These are phyloP conservation scores for Vespertilio murinus DNA, from an alignment of 2,797 vertebrate species.

Conservation along the genomic window DNA sequence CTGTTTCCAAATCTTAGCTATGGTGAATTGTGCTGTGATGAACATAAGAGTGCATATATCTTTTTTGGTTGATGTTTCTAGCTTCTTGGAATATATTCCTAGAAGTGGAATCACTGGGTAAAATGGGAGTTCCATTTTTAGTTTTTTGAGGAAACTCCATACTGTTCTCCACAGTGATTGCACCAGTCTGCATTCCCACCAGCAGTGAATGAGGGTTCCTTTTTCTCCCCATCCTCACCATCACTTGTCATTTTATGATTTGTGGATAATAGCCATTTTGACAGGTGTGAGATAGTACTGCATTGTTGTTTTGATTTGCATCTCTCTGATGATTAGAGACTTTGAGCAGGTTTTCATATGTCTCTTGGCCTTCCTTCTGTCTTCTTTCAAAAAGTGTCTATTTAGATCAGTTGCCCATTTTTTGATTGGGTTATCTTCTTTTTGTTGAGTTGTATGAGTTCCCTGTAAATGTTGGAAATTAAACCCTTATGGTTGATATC, in stretches of 20 bases:
- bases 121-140: background rate
- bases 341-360: background rate
- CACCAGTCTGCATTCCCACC: background rate
- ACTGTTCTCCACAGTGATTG: background rate
- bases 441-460: too few relatives aligned
- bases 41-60: too few relatives aligned
- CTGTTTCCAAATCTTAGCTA: background rate
- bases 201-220: background rate
- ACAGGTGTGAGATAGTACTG: background rate
- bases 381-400: too few relatives aligned
- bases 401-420: too few relatives aligned
- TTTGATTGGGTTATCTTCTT: too few relatives aligned
- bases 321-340: background rate
- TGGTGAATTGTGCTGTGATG: background rate
- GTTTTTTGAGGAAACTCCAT: background rate
- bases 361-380: background rate
- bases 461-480: too few relatives aligned
- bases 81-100: background rate
- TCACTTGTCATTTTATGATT: background rate
- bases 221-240: background rate
- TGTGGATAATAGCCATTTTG: background rate
- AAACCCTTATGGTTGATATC: too few relatives aligned
- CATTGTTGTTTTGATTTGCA: background rate
- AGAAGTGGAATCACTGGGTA: background rate
- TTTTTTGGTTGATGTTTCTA: background rate